Percentiles rank a stretch among this genome's conserved stretches.
Conservation (phyloP, 2,888 invertebrate genomes). For the Folsomia candida region DNA sequence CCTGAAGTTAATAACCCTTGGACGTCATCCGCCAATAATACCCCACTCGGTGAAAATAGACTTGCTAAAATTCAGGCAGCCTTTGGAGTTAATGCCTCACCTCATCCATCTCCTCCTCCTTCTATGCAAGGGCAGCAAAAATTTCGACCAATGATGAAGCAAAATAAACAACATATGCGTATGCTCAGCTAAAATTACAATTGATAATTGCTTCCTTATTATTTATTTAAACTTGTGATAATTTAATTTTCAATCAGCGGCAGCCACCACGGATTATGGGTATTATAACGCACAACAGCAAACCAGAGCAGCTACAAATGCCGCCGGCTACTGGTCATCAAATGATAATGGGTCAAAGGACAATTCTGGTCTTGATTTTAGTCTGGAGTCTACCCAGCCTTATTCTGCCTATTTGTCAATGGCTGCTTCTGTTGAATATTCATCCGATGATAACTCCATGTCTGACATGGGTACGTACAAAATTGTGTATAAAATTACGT, state of each 20-base stretch:
- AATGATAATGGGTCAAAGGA: slow-evolving; percentile 5
- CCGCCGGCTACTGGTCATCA: slow-evolving; percentile 19
- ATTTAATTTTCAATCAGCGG: no score
- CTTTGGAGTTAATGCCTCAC: no score
- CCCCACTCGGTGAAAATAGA: background rate
- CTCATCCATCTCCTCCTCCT: background rate
- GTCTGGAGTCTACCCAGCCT: background rate
- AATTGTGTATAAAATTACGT: background rate
- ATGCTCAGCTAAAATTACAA: no score
- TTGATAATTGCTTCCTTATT: no score
- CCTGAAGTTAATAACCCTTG: slow-evolving; percentile 14
- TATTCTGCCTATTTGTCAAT: background rate
- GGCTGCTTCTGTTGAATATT: slow-evolving; percentile 6
- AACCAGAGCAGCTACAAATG: background rate
- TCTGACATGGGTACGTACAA: slow-evolving; percentile 21
- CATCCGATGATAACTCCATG: slow-evolving; percentile 33
- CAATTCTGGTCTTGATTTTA: no score
- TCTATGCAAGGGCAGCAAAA: no score
- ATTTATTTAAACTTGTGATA: no score
- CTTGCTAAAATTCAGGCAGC: no score
- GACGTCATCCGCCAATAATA: background rate
- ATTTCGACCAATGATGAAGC: no score
- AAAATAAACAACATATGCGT: no score
- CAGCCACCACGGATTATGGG: background rate
- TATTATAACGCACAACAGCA: background rate